Evolutionary conservation across 2,797 vertebrate species (phyloP), one percentile per base, ranked within the genome.

Genomic region (Poeciliopsis infans): DNA sequence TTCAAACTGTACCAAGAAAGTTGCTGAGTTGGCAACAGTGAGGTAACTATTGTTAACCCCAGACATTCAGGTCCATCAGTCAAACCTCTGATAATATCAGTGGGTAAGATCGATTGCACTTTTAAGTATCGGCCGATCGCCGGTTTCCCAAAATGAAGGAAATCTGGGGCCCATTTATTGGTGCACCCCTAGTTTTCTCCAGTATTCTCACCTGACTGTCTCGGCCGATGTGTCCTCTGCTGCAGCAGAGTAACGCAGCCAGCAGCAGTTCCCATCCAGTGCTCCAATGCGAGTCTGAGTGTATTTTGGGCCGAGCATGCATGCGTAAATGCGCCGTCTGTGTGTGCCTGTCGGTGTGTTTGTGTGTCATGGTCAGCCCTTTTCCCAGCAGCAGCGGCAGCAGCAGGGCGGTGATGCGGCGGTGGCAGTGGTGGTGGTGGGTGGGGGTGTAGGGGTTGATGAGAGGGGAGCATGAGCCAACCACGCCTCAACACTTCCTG

Each of bases 361-460:
- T 82, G 83, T 83, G 88, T 85, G 83, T 89, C 87, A 90, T 88
- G 93, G 89, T 93, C 78, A 88, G 89, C 86, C 90, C 84, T 93
- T 93, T 94, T 92, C 92, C 93, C 91, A 95, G 92, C 93, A 94
- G 91, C 91, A 95, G 92, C 88, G 90, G 90, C 78, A 95, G 92
- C 90, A 92, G 90, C 79, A 94, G 92, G 91, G 92, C 76, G 88
- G 92, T 87, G 91, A 87, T 92, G 91, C 89, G 90, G 87, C 90
- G 83, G 79, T 82, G 66, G 66, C 75, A 78, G 83, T 46, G 31
- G 84, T 3, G 91, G 92, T 88, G 91, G 86, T 92, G 91, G 51
- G 51, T 53, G 51, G 59, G 59, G 31, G 59, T 11, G 55, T 15
- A 80, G 87, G 86, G 88, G 86, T 92, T 93, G 93, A 93, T 93